Percentiles rank a stretch among this genome's conserved stretches.
These are phyloP conservation scores for Taurulus bubalis DNA, from an alignment of 2,113 vertebrate genomes.

Conservation along the genomic window DNA sequence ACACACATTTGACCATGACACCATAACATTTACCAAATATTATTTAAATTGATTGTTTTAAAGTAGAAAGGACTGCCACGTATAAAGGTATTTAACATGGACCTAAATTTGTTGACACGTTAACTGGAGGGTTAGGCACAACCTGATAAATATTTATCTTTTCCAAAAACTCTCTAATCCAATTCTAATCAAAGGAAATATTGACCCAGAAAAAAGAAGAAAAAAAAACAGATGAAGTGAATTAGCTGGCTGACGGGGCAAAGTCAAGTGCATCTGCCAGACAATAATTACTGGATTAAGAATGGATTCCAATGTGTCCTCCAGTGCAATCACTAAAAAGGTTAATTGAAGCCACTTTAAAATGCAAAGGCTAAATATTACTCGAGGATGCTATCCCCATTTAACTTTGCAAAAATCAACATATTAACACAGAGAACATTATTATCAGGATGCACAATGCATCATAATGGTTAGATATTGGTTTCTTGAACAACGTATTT, in stretches of 20 bases:
- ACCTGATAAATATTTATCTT: conserved; percentile 34
- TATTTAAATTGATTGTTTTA: background rate
- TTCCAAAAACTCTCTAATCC: conserved; percentile 52
- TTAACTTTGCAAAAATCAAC: conserved; percentile 55
- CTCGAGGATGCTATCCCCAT: conserved; percentile 39
- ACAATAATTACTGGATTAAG: conserved; percentile 76
- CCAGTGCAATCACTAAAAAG: conserved; percentile 69
- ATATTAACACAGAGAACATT: conserved; percentile 35
- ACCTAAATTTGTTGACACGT: background rate
- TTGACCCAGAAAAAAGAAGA: conserved; percentile 64
- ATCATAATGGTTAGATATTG: background rate
- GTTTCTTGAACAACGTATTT: conserved; percentile 7
- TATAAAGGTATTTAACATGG: conserved; percentile 1
- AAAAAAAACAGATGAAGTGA: conserved; percentile 61
- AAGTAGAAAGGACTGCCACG: background rate
- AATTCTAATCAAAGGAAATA: conserved; percentile 62
- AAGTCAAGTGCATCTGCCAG: conserved; percentile 67
- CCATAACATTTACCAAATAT: background rate
- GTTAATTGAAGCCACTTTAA: conserved; percentile 73
- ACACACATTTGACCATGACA: background rate
- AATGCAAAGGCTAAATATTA: conserved; percentile 66
- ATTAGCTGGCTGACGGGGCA: conserved; percentile 48
- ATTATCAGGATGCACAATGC: conserved; percentile 14
- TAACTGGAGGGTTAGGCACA: conserved; percentile 30
- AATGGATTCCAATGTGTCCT: conserved; percentile 59